Conservation (phyloP, 2,113 vertebrate species). For the Isichthys henryi region DNA sequence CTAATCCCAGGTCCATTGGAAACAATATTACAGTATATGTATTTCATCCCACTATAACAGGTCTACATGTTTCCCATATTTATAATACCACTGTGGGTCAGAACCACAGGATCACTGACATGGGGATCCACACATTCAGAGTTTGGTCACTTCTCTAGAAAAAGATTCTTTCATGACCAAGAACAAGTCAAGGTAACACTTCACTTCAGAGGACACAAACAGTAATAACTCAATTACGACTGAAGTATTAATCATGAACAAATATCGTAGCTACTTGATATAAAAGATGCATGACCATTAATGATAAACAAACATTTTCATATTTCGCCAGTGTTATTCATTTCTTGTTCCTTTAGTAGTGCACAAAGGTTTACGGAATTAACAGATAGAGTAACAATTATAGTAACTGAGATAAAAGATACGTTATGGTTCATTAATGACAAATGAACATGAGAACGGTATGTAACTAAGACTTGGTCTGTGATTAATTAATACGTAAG, state of each 20-base stretch:
- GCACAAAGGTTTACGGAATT: background rate
- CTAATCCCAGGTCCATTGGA: constrained; percentile 12
- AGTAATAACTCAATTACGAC: background rate
- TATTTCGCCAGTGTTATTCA: background rate
- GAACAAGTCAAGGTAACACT: background rate
- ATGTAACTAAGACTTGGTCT: background rate
- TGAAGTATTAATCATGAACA: background rate
- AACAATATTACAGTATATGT: background rate
- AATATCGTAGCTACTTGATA: background rate
- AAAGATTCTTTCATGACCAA: background rate
- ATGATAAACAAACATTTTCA: background rate
- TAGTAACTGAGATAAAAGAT: background rate
- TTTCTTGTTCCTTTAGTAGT: background rate
- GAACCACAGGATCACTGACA: background rate
- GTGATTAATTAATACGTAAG: background rate
- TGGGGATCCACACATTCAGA: background rate
- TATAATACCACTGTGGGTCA: background rate
- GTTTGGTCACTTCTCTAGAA: background rate
- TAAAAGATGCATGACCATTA: background rate
- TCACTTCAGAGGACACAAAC: background rate
- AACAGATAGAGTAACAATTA: background rate
- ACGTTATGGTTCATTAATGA: background rate
- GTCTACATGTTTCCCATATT: background rate
- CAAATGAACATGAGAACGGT: background rate
- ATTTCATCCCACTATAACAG: background rate